phyloP scores from a whole-genome alignment of 2,888 invertebrate species.

The Temnothorax ravouxi region DNA sequence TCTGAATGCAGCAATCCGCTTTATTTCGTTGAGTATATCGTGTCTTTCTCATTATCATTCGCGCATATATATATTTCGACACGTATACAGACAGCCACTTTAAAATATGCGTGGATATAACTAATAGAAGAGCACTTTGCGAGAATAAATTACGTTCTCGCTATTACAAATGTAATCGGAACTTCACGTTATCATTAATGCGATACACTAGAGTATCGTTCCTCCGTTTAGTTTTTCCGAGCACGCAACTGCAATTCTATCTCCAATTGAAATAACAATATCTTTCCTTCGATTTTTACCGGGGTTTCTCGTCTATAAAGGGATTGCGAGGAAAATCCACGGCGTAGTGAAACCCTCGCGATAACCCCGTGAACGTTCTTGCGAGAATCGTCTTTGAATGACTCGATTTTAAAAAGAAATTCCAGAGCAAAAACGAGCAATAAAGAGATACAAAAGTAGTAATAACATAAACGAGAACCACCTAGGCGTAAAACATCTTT shows the following conservation, averaged over 20 bases:
- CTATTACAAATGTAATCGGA: conserved; percentile 22
- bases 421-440: conserved; percentile 31
- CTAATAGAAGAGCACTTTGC: conserved; percentile 14
- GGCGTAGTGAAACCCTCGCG: neutral
- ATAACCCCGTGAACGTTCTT: conserved; percentile 21
- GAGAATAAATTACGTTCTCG: conserved; percentile 24
- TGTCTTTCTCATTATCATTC: conserved; percentile 3
- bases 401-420: neutral
- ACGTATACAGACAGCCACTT: neutral
- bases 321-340: conserved; percentile 22
- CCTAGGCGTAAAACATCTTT: conserved; percentile 42
- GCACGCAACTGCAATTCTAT: conserved; percentile 13
- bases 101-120: conserved; percentile 19
- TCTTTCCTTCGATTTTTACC: neutral
- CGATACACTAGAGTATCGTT: neutral
- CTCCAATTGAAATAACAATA: neutral
- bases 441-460: conserved; percentile 61
- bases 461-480: conserved; percentile 32
- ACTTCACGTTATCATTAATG: conserved; percentile 12
- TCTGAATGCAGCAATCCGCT: neutral
- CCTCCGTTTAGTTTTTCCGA: neutral
- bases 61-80: neutral
- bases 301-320: conserved; percentile 13
- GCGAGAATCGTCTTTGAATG: neutral
- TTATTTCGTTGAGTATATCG: neutral